Percentiles rank a stretch among this genome's conserved stretches.
Evolutionary conservation across 2,113 vertebrate genomes (phyloP).

Genomic region (Ceuthmochares aereus): DNA sequence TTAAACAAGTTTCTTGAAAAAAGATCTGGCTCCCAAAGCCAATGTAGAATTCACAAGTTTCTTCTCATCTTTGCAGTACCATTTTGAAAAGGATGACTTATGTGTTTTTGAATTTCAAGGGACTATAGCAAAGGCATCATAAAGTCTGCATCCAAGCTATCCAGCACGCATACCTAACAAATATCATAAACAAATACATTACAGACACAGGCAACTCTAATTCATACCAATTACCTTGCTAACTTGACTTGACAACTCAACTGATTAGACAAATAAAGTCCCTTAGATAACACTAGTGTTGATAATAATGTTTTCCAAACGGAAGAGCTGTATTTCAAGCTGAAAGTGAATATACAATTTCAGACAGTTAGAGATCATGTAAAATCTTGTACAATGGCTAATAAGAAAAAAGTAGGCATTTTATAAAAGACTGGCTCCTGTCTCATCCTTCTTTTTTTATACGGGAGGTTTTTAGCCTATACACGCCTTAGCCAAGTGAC

Average conservation of each 20-base stretch:
- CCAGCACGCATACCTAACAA: not conserved
- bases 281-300: not conserved
- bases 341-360: not conserved
- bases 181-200: not conserved
- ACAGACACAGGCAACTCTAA: not conserved
- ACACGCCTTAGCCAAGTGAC: not conserved
- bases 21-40: not conserved
- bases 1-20: not conserved
- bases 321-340: not conserved
- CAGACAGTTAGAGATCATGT: not conserved
- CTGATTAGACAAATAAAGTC: constrained; percentile 38
- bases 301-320: not conserved
- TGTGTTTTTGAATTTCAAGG: not conserved
- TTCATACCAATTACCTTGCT: constrained; percentile 32
- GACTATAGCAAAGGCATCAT: not conserved
- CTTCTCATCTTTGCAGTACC: not conserved
- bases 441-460: not conserved
- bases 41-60: not conserved
- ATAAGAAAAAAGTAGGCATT: not conserved
- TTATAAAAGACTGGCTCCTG: not conserved
- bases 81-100: not conserved
- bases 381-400: not conserved
- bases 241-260: constrained; percentile 27
- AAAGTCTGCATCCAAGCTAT: not conserved
- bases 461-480: not conserved